phyloP scores from a whole-genome alignment of 2,797 vertebrate species.

The Coregonus suidteri region DNA sequence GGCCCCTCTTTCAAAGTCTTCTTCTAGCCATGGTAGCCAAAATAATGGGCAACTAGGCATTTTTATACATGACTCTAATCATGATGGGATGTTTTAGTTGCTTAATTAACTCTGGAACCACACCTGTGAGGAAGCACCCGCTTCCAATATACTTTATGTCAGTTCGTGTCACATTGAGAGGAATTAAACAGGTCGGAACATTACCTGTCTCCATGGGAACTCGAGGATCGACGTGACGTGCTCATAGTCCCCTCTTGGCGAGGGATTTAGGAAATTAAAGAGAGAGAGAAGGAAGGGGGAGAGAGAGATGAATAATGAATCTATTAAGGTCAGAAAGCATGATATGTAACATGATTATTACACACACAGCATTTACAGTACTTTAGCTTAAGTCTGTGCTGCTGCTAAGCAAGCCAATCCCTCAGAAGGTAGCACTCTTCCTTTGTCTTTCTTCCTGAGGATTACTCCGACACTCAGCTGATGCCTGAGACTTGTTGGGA shows the following conservation, averaged over 20 bases:
- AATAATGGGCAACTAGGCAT: no score
- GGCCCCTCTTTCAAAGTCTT: no score
- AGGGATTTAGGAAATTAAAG: conserved; percentile 18
- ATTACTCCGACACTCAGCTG: background rate
- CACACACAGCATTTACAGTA: background rate
- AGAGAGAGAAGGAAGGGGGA: background rate
- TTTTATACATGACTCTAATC: no score
- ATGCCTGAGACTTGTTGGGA: background rate
- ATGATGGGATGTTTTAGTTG: no score
- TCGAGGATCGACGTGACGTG: conserved; percentile 64
- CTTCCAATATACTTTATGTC: background rate
- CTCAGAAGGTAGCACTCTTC: background rate
- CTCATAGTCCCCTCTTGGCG: conserved; percentile 70
- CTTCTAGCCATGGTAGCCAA: no score
- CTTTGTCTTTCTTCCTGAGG: background rate
- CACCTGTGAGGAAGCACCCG: no score
- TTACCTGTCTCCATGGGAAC: conserved; percentile 76
- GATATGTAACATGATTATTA: background rate
- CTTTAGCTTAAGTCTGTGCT: background rate
- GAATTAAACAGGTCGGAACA: conserved; percentile 34
- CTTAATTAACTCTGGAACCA: no score
- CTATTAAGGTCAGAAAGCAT: background rate
- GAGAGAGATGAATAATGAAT: background rate
- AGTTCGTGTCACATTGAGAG: conserved; percentile 19
- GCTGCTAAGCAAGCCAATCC: background rate